Conservation (phyloP, 2,113 vertebrate genomes). For the Centrocercus urophasianus region DNA sequence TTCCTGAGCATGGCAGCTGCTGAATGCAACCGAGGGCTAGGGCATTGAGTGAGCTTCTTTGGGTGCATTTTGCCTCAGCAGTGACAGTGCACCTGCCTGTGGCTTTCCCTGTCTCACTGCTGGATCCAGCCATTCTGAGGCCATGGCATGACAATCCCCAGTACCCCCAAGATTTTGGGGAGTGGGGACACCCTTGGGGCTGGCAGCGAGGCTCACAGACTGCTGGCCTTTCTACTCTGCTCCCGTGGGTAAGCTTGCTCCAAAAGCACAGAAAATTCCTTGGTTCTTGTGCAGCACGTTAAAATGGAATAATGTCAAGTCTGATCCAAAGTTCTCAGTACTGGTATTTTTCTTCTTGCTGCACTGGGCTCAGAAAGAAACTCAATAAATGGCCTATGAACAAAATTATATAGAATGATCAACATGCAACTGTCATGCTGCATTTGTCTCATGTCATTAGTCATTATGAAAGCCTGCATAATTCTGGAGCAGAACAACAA, state of each 20-base stretch:
- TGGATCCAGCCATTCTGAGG: not conserved
- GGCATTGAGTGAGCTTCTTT: not conserved
- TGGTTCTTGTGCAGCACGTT: not conserved
- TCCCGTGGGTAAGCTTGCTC: rapidly evolving
- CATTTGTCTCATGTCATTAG: not conserved
- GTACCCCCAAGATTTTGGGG: not conserved
- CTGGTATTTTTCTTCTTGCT: not conserved
- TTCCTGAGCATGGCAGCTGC: not conserved
- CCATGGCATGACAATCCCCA: rapidly evolving
- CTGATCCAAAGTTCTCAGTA: not conserved
- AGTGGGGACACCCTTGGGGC: not conserved
- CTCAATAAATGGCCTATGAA: not conserved
- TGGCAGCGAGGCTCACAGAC: not conserved
- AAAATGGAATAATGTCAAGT: not conserved
- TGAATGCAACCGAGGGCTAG: not conserved
- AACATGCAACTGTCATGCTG: constrained; percentile 20
- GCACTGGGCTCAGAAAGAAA: not conserved
- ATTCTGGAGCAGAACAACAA: constrained; percentile 35
- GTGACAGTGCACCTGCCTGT: not conserved
- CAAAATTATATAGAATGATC: constrained; percentile 23
- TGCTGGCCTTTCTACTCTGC: not conserved
- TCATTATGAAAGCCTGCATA: constrained; percentile 22
- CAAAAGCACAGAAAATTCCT: not conserved
- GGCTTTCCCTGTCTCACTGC: not conserved
- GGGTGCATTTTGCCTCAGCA: not conserved